Evolutionary conservation across 2,888 invertebrate species (phyloP).

Genomic region (Idaea straminata): DNA sequence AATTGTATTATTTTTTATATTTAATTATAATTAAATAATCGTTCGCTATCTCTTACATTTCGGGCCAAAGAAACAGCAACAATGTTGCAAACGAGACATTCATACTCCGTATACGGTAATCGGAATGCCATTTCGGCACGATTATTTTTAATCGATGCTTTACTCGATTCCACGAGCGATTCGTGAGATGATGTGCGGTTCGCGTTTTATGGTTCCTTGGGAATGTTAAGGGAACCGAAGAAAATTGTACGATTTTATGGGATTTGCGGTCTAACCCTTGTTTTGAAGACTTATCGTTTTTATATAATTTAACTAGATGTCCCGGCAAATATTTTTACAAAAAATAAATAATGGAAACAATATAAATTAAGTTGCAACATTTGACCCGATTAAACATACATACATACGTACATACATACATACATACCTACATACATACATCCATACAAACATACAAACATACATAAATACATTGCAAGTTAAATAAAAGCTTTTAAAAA

Average conservation of each 20-base stretch:
- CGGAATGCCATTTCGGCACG: constrained; percentile 44
- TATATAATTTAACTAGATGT: too few relatives aligned
- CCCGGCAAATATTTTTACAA: too few relatives aligned
- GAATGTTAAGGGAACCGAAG: neutral
- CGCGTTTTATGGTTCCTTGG: neutral
- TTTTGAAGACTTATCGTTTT: too few relatives aligned
- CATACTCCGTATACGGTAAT: constrained; percentile 41
- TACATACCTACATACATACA: too few relatives aligned
- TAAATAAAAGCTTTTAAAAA: too few relatives aligned
- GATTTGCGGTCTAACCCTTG: neutral
- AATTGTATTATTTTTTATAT: neutral
- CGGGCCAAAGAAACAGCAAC: constrained; percentile 42
- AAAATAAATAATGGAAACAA: too few relatives aligned
- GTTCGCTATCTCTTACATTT: constrained; percentile 27
- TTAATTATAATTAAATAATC: constrained; percentile 9
- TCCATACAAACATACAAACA: too few relatives aligned
- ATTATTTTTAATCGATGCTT: constrained; percentile 40
- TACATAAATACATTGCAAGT: too few relatives aligned
- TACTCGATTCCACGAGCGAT: constrained; percentile 11
- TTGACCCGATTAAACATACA: too few relatives aligned
- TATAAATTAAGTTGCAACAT: too few relatives aligned
- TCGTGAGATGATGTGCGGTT: constrained; percentile 1
- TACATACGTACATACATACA: too few relatives aligned
- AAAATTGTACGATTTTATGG: neutral
- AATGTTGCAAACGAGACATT: constrained; percentile 42